Conservation (phyloP, 2,888 invertebrate species). For the Patella caerulea region DNA sequence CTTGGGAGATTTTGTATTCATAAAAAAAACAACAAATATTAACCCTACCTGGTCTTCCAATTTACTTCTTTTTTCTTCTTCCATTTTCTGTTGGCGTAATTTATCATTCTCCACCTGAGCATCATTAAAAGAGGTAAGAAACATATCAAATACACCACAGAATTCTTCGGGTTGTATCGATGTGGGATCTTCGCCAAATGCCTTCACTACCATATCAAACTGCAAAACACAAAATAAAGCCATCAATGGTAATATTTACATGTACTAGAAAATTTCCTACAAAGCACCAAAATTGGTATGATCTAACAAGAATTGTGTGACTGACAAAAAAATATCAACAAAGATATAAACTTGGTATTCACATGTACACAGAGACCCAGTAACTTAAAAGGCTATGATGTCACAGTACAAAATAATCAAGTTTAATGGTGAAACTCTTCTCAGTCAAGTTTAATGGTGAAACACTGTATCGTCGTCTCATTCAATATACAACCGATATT, state of each 20-base stretch:
- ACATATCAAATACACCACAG: slow-evolving; percentile 92
- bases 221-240: slow-evolving; percentile 68
- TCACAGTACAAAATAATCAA: not conserved
- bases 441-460: too few species aligned
- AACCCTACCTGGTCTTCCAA: slow-evolving; percentile 85
- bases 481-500: too few species aligned
- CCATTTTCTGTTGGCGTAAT: slow-evolving; percentile 85
- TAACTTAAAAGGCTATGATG: too few species aligned
- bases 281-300: too few species aligned
- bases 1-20: not conserved
- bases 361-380: too few species aligned
- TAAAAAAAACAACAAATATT: not conserved
- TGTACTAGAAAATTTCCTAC: too few species aligned
- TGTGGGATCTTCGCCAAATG: slow-evolving; percentile 89
- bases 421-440: too few species aligned
- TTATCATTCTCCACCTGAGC: slow-evolving; percentile 91
- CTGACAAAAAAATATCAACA: too few species aligned
- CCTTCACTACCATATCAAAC: slow-evolving; percentile 87
- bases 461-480: too few species aligned
- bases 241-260: too few species aligned
- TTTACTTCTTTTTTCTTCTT: slow-evolving; percentile 88
- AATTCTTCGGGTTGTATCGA: slow-evolving; percentile 89
- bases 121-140: slow-evolving; percentile 86
- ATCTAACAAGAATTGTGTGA: too few species aligned
- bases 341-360: too few species aligned